Conservation (phyloP, 2,797 vertebrate genomes). For the Microctenopoma lineatum region DNA sequence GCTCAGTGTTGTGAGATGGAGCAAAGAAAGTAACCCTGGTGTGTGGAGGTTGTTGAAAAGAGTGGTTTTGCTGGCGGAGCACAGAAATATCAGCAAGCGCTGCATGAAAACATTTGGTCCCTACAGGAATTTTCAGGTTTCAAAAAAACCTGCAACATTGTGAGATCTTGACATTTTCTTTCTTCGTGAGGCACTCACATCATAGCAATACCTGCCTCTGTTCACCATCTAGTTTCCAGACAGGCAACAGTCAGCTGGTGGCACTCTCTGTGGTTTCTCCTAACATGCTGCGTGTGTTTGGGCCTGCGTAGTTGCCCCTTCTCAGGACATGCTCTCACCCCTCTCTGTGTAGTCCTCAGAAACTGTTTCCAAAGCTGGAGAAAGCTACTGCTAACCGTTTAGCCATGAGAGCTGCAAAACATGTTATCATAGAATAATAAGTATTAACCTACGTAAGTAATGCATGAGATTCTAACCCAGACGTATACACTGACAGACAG, state of each 20-base stretch:
- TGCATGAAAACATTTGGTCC: background rate
- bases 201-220: too few relatives aligned
- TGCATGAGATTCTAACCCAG: background rate
- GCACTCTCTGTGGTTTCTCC: background rate
- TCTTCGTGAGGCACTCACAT: too few relatives aligned
- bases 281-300: too few relatives aligned
- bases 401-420: background rate
- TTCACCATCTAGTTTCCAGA: too few relatives aligned
- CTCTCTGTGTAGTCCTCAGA: background rate
- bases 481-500: slow-evolving; percentile 6
- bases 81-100: slow-evolving; percentile 5
- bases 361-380: background rate
- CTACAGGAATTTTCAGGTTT: background rate
- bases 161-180: background rate
- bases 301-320: too few relatives aligned
- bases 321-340: background rate
- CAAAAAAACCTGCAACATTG: background rate
- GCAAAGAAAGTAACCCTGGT: background rate
- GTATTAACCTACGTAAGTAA: background rate
- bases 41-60: slow-evolving; percentile 26
- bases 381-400: background rate
- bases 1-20: slow-evolving; percentile 16
- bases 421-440: too few relatives aligned
- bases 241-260: background rate
- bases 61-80: slow-evolving; percentile 21